Evolutionary conservation across 1,140 invertebrate species (phyloP).

Genomic region (Littorina saxatilis): DNA sequence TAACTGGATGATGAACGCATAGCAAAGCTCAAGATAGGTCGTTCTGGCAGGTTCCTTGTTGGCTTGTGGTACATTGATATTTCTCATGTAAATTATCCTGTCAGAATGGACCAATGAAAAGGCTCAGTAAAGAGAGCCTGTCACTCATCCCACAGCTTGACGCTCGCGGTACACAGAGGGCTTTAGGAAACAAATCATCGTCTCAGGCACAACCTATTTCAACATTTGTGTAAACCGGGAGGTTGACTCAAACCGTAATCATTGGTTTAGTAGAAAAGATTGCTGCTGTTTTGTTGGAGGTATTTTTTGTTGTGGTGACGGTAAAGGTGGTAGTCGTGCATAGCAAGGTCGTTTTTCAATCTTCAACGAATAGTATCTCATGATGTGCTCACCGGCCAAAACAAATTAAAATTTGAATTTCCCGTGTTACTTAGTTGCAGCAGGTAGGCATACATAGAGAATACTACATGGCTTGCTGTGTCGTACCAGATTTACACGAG

Average conservation of each 20-base stretch:
- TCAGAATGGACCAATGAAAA: conserved; percentile 49
- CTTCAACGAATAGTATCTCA: background rate
- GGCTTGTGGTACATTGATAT: conserved; percentile 54
- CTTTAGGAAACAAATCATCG: background rate
- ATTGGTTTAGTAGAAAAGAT: too few species aligned
- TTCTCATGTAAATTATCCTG: conserved; percentile 58
- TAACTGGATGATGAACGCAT: background rate
- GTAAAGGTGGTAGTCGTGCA: background rate
- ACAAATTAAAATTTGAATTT: too few species aligned
- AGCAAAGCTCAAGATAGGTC: background rate
- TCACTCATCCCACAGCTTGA: conserved; percentile 42
- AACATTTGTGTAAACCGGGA: too few species aligned
- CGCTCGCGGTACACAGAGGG: background rate
- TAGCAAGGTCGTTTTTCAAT: too few species aligned
- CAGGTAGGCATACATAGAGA: too few species aligned
- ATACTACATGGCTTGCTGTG: too few species aligned
- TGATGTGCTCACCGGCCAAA: background rate
- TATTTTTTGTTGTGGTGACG: background rate
- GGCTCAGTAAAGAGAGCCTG: conserved; percentile 39
- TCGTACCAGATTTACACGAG: too few species aligned
- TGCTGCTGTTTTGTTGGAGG: background rate
- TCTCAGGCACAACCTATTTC: background rate
- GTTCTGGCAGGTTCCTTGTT: conserved; percentile 24
- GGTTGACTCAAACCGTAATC: background rate
- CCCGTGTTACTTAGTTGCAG: too few species aligned